Base-by-base conservation (phyloP, 2,113 vertebrate species). In the Rousettus leschenaultii region DNA sequence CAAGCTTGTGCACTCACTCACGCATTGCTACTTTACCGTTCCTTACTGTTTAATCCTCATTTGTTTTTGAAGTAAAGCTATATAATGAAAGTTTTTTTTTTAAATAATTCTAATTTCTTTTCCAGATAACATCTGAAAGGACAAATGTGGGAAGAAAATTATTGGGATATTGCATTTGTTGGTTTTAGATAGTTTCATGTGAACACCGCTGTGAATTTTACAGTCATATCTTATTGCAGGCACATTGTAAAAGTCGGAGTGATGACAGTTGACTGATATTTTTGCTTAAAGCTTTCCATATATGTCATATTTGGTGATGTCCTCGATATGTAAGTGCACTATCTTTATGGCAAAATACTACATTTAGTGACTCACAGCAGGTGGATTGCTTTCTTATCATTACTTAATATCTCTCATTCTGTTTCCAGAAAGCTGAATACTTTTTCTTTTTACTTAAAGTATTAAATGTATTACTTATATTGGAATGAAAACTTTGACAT, bases 271-370 rank as follows among this genome's bases (percentile, higher is more conserved):
- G 88, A 59, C 92, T 97, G 55, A 35, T 61, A 30, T 10, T 65
- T 89, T 86, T 78, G 55, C 70, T 66, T 95, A 90, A 96, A 97
- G 95, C 71, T 96, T 92, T 84, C 90, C 73, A 73, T 96, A 40
- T 97, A 78, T 97, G 70, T 97, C 84, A 38, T 94, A 66, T 97
- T 97, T 96, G 95, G 96, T 95, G 80, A 97, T 83, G 95, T 97
- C 95, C 90, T 83, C 38, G 80, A 68, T 97, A 87, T 21, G 22
- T 96, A 80, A 89, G 78, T 96, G 88, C 93, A 98, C 94, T 84
- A 28, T 98, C 89, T 86, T 55, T 95, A 35, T 77, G 96, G 80
- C 83, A 97, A 96, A 97, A 88, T 0, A 24, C 28, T 83, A 30
- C 10, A 40, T 88, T 95, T 75, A 97, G 85, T 95, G 73, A 96